phyloP scores from a whole-genome alignment of 2,888 invertebrate genomes.

The Pandemis cinnamomeana region DNA sequence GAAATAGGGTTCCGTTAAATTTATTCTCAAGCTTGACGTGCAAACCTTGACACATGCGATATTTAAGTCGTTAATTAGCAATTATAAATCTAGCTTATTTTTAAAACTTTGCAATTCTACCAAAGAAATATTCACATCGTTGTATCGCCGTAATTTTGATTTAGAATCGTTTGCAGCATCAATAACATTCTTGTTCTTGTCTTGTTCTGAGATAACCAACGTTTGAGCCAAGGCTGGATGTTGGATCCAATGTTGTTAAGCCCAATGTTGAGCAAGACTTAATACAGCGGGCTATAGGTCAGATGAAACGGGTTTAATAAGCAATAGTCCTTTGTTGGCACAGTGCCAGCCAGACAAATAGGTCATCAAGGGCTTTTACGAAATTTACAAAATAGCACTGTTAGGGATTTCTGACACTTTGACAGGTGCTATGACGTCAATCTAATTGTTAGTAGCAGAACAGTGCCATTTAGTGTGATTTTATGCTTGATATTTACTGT shows the following conservation, averaged over 20 bases:
- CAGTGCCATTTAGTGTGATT: neutral
- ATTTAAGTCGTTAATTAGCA: constrained; percentile 40
- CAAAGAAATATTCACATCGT: neutral
- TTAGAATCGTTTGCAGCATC: neutral
- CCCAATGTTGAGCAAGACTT: constrained; percentile 27
- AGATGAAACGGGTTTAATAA: constrained; percentile 38
- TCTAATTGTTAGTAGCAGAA: constrained; percentile 12
- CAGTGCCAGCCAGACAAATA: constrained; percentile 31
- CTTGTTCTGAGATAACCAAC: neutral
- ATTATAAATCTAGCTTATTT: constrained; percentile 25
- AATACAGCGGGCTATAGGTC: constrained; percentile 34
- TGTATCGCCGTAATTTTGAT: neutral
- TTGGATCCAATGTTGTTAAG: constrained; percentile 7
- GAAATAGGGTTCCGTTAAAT: constrained; percentile 37
- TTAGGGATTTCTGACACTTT: constrained; percentile 17
- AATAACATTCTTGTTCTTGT: neutral
- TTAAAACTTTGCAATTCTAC: no score
- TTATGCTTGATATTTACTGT: neutral
- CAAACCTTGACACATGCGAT: constrained; percentile 57
- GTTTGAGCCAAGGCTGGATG: constrained; percentile 12
- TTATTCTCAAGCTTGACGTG: constrained; percentile 41
- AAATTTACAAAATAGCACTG: constrained; percentile 6
- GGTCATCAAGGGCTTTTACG: constrained; percentile 33
- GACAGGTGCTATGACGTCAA: constrained; percentile 25
- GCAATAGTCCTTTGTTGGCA: constrained; percentile 37